These are phyloP conservation scores for Amphipoea oculea DNA, from an alignment of 2,888 invertebrate genomes.

Conservation along the genomic window DNA sequence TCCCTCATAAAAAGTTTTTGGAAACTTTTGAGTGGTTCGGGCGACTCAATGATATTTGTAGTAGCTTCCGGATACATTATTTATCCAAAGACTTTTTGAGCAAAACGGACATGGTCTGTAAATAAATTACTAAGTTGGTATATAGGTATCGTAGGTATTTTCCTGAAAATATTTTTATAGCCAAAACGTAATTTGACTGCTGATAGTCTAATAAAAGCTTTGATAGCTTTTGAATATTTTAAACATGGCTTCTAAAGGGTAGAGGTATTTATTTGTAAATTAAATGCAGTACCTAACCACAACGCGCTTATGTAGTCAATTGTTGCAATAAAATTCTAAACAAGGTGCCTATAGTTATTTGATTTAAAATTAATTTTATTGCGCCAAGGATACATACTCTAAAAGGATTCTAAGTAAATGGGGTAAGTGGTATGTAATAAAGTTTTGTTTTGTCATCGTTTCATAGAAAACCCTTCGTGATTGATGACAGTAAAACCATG, in stretches of 20 bases:
- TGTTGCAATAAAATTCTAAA: slow-evolving; percentile 16
- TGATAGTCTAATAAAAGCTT: slow-evolving; percentile 10
- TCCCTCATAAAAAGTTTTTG: slow-evolving; percentile 17
- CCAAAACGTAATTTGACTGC: not conserved
- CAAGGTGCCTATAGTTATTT: not conserved
- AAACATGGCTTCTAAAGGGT: not conserved
- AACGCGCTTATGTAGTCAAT: not conserved
- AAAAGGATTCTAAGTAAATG: slow-evolving; percentile 6
- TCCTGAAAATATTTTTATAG: not conserved
- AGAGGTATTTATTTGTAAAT: slow-evolving; percentile 18
- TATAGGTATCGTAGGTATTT: not conserved
- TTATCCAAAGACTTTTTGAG: not conserved
- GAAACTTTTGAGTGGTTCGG: slow-evolving; percentile 3
- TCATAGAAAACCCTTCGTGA: slow-evolving; percentile 12
- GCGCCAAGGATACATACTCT: slow-evolving; percentile 7
- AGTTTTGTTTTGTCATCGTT: not conserved
- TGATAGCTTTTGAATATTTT: slow-evolving; percentile 20
- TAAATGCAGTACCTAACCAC: slow-evolving; percentile 12
- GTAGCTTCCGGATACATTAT: not conserved
- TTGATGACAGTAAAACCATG: slow-evolving; percentile 34
- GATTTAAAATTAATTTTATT: slow-evolving; percentile 2
- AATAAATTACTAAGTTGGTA: not conserved
- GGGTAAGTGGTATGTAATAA: slow-evolving; percentile 4
- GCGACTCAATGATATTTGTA: not conserved
- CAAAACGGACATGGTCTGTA: not conserved